Percentiles rank a stretch among this genome's conserved stretches.
phyloP scores from a whole-genome alignment of 2,888 invertebrate genomes.

The Ectobius pallidus region DNA sequence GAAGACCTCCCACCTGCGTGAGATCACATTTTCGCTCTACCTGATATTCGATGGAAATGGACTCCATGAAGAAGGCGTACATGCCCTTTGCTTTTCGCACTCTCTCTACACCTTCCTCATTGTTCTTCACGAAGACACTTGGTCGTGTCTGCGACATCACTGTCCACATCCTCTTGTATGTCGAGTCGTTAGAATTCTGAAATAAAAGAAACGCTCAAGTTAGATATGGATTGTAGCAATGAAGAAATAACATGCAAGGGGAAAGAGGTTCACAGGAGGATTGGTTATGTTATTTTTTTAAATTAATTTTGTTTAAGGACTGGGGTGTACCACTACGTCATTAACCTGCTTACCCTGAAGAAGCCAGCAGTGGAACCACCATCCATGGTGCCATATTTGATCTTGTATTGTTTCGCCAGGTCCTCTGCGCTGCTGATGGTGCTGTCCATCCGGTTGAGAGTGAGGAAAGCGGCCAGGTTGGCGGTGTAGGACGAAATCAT shows the following conservation, averaged over 20 bases:
- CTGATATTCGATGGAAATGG: conserved; percentile 91
- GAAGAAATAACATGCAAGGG: too few relatives aligned
- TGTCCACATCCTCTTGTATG: conserved; percentile 91
- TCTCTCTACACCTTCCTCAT: conserved; percentile 85
- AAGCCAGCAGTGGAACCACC: conserved; percentile 91
- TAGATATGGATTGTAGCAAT: too few relatives aligned
- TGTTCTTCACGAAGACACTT: conserved; percentile 80
- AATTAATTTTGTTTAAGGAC: too few relatives aligned
- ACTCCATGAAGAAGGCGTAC: conserved; percentile 97
- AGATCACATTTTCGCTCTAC: conserved; percentile 85
- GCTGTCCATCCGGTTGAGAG: conserved; percentile 86
- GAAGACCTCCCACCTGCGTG: conserved; percentile 77
- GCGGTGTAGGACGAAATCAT: conserved; percentile 94
- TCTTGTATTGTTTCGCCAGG: conserved; percentile 90
- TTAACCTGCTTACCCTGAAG: conserved; percentile 84
- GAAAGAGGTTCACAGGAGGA: too few relatives aligned
- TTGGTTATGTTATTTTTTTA: too few relatives aligned
- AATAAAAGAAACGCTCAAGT: too few relatives aligned
- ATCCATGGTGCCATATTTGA: conserved; percentile 91
- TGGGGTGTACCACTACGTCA: too few relatives aligned
- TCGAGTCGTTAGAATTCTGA: conserved; percentile 85
- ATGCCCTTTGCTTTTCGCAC: conserved; percentile 77
- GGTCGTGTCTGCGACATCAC: conserved; percentile 87
- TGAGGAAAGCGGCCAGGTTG: conserved; percentile 91
- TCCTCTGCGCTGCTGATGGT: conserved; percentile 92